Evolutionary conservation across 2,888 invertebrate genomes (phyloP), one percentile per base, ranked within the genome.

Genomic region (Callimorpha dominula): DNA sequence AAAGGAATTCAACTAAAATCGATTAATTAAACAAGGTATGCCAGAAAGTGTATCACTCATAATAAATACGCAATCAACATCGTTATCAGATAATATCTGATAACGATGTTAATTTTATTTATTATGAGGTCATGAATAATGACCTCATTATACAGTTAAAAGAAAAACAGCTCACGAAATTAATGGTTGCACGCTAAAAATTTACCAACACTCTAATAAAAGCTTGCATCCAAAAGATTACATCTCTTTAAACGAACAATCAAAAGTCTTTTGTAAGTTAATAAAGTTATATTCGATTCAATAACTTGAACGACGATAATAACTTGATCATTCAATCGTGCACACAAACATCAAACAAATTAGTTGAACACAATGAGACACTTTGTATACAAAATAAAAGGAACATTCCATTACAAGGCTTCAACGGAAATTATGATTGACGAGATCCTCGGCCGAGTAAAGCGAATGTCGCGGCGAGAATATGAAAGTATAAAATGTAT

Each of bases 341-440:
- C 43, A 72, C 66, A 77, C 68, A 72, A 74, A 75, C 54, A 40
- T 57, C 66, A 42, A 15, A 65, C 63, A 72, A 69, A 69, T 52
- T 64, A 49, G 52, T 65, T 14, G 17, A 63, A 49, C 7, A 74
- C 63, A 67, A 62, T 14, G 54, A 68, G 49, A 68, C 65, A 15
- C n/a, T 46, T 52, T 31, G 11, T 40, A 46, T 43, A 72, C 42
- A 31, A n/a, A 69, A 72, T 74, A 71, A 68, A 65, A 75, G 76
- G 66, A 72, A 73, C 78, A 77, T 66, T 74, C 74, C 64, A 74
- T 71, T 76, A 72, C 54, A 64, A 67, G 31, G 69, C 66, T 65
- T 74, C 70, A 72, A 66, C 64, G 77, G 75, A 81, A 82, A 81
- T 80, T 77, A 72, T 76, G 82, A 77, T 74, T 71, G 80, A 79